Evolutionary conservation across 2,113 vertebrate species (phyloP).

Genomic region (Jaculus jaculus): DNA sequence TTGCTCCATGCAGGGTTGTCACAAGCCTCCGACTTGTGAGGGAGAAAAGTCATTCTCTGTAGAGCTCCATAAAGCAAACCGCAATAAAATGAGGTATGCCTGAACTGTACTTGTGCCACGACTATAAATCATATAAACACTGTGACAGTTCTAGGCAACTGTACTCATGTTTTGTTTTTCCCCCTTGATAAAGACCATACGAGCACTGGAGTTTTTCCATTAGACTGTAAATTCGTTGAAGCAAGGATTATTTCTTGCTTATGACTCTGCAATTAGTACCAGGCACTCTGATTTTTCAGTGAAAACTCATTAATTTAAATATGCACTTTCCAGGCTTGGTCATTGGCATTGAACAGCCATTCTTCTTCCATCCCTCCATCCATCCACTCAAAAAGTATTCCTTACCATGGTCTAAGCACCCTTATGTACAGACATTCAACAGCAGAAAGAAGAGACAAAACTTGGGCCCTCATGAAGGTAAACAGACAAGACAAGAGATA

Average conservation of each 20-base stretch:
- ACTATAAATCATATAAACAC: neutral
- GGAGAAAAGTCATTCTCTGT: neutral
- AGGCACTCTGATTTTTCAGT: neutral
- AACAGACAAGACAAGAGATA: neutral
- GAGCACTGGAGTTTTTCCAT: neutral
- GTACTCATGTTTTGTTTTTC: neutral
- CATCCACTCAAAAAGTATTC: neutral
- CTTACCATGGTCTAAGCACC: neutral
- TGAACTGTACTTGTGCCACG: neutral
- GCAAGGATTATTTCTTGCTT: neutral
- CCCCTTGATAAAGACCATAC: constrained; percentile 17
- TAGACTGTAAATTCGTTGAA: neutral
- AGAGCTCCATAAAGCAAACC: neutral
- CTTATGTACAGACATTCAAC: neutral
- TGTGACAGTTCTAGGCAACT: constrained; percentile 18
- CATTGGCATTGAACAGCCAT: neutral
- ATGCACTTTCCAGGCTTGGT: neutral
- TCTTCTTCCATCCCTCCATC: neutral
- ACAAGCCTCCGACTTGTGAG: neutral
- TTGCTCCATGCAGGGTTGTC: neutral
- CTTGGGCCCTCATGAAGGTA: neutral
- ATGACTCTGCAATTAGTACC: neutral
- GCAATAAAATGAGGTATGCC: neutral
- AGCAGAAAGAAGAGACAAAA: neutral
- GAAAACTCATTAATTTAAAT: constrained; percentile 29